Base-by-base conservation (phyloP, 2,888 invertebrate genomes). In the Siphlonurus alternatus region DNA sequence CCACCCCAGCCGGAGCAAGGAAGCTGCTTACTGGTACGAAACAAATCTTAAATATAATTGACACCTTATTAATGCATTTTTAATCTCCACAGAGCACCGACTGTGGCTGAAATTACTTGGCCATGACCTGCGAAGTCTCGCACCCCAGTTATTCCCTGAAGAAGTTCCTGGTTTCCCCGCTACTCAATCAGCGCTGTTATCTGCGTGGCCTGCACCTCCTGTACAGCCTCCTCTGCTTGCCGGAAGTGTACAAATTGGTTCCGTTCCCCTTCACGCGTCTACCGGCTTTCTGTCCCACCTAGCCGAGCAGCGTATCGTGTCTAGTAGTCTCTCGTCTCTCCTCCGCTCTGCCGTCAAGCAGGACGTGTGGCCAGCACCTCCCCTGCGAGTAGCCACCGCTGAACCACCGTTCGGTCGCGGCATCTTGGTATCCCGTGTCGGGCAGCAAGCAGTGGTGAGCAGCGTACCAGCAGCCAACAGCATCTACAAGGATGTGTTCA, bases 401-500 rank as follows among this genome's bases (percentile, higher is more conserved):
- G 90, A 92, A 73, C 91, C 92, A 51, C 90, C 92, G 0, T 90
- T 94, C 71, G 93, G 93, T 38, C 72, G 91, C 38, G 78, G 79
- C 10, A 92, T 93, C 67, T 80, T 93, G 1, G 86, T 94, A 1
- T 91, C 93, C 0, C 81, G 90, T 63, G 88, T 88, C 60, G 22
- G 70, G 68, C 65, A 70, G 7, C 84, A 88, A 70, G 89, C 92
- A 38, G 86, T 91, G 23, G 87, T 92, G 25, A 73, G 72, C 3
- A 88, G 92, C 70, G 92, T 92, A 15, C 91, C 92, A 0, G 88
- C 90, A 1, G 92, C 93, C 0, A 93, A 93, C 73, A 86, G 91
- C 25, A 93, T 94, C 69, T 91, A 93, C 75, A 81, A 89, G 38
- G 93, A 94, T 75, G 93, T 94, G 1, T 92, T 93, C 74, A 93